Conservation (phyloP, 92 coral and sea anemone genomes). For the Zoanthus sociatus region DNA sequence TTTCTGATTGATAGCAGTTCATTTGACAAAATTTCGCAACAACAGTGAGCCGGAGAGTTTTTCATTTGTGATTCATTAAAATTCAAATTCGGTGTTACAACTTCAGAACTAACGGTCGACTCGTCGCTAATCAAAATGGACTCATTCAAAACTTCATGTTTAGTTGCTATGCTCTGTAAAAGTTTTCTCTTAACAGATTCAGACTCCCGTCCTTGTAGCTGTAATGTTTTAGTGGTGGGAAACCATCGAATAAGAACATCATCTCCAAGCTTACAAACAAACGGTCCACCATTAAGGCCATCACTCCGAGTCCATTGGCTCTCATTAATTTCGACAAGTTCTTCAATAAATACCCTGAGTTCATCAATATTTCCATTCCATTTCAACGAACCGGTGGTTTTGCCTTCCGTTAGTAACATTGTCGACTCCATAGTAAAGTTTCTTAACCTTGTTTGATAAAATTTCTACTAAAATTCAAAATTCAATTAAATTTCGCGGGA, state of each 20-base stretch:
- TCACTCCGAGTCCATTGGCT: conserved; percentile 4
- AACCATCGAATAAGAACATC: conserved; percentile 1
- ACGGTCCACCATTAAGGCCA: too few species aligned
- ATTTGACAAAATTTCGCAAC: conserved; percentile 1
- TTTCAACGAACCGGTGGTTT: not conserved
- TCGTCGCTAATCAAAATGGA: not conserved
- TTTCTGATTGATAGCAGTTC: conserved; percentile 6
- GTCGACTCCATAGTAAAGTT: not conserved
- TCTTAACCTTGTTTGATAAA: not conserved
- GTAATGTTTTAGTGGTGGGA: conserved; percentile 13
- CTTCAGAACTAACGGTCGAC: conserved; percentile 6
- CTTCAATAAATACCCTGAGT: not conserved
- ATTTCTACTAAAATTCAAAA: too few species aligned
- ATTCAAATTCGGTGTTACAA: not conserved
- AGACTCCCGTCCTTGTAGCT: conserved; percentile 16
- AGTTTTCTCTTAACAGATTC: conserved; percentile 15
- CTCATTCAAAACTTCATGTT: not conserved
- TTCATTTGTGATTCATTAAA: not conserved
- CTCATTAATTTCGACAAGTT: not conserved
- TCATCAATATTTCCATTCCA: not conserved
- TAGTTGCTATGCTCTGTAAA: not conserved
- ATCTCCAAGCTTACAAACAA: not conserved
- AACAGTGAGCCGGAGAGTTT: conserved; percentile 15
- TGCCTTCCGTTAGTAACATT: not conserved
- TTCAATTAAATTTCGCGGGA: too few species aligned